phyloP scores from a whole-genome alignment of 1,140 invertebrate species.

The Drosophila equinoxialis region DNA sequence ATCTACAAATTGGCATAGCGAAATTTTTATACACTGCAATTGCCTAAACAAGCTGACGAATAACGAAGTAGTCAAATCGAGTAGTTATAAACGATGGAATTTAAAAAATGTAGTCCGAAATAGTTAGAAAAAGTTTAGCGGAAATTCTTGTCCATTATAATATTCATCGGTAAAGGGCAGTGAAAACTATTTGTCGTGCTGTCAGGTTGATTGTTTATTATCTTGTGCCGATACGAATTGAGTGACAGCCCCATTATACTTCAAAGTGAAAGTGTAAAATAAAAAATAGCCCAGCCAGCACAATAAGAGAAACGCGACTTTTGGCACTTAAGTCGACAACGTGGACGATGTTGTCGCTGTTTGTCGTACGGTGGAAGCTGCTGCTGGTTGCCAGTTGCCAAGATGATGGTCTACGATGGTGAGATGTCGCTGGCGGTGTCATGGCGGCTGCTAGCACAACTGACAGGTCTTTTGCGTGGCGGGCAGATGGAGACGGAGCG shows the following conservation, averaged over 20 bases:
- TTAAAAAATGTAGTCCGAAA: no score
- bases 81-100: no score
- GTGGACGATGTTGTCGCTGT: conserved; percentile 1
- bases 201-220: neutral
- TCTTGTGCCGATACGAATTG: neutral
- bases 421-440: conserved; percentile 19
- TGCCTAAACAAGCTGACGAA: no score
- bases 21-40: neutral
- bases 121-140: no score
- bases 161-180: no score
- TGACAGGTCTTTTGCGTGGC: conserved; percentile 12
- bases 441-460: conserved; percentile 18
- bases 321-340: conserved; percentile 30
- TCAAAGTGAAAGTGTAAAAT: neutral
- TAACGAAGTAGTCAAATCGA: no score
- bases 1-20: neutral
- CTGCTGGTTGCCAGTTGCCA: conserved; percentile 6
- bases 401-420: conserved; percentile 14
- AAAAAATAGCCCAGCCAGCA: conserved; percentile 6
- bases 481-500: neutral
- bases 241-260: neutral
- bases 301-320: conserved; percentile 27
- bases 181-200: neutral
- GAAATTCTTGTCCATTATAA: no score
- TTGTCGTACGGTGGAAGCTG: neutral